Conservation (phyloP, 2,113 vertebrate species). For the Chaenocephalus aceratus region DNA sequence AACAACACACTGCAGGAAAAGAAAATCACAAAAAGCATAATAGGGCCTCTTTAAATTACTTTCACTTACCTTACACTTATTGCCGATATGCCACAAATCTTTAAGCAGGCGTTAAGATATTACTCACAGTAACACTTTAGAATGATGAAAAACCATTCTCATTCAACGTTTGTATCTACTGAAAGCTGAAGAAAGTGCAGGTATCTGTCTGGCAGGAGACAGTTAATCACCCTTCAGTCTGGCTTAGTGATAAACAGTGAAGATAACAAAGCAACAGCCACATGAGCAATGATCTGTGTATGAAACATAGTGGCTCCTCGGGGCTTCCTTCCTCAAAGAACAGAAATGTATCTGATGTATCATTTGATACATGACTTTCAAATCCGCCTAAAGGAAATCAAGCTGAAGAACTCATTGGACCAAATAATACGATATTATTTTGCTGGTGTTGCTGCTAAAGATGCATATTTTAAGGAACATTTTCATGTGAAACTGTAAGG, state of each 20-base stretch:
- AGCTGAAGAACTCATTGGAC: neutral
- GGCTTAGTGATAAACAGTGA: neutral
- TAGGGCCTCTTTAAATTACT: too few species aligned
- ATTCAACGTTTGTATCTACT: neutral
- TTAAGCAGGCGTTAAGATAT: too few species aligned
- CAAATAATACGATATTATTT: neutral
- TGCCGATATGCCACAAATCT: too few species aligned
- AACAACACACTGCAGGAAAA: too few species aligned
- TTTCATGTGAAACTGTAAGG: neutral
- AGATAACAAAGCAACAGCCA: neutral
- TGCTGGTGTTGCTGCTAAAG: neutral
- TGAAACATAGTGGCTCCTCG: neutral
- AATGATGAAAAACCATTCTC: neutral
- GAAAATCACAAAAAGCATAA: too few species aligned
- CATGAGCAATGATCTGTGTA: neutral
- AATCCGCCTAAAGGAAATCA: conserved; percentile 9
- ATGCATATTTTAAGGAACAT: neutral
- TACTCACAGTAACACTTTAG: neutral
- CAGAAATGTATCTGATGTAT: neutral
- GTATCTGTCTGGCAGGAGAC: neutral
- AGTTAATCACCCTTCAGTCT: neutral
- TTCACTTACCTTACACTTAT: too few species aligned
- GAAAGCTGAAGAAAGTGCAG: neutral
- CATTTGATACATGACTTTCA: conserved; percentile 2
- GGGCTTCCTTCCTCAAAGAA: neutral